These are phyloP conservation scores for Fukomys damarensis DNA, from an alignment of 2,113 vertebrate species.

Conservation along the genomic window DNA sequence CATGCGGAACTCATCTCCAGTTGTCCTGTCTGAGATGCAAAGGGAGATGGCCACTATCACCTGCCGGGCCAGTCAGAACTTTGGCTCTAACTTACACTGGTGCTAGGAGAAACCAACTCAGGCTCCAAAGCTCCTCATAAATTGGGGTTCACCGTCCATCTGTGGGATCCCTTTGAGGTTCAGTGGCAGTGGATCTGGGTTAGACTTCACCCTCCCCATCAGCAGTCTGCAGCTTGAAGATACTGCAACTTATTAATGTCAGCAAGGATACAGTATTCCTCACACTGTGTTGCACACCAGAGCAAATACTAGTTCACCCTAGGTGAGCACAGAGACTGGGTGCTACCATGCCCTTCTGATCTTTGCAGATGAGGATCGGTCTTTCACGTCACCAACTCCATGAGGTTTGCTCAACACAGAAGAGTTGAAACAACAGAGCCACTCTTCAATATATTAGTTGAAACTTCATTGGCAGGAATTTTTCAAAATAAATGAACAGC, in stretches of 20 bases:
- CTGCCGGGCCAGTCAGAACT: neutral
- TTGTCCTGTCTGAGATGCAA: neutral
- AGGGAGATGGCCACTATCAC: neutral
- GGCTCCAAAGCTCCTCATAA: neutral
- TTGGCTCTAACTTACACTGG: neutral
- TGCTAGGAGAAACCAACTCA: conserved; percentile 11
- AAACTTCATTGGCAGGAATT: neutral
- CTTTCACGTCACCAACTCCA: neutral
- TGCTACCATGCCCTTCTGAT: neutral
- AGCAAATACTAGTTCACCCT: neutral
- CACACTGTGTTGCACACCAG: neutral
- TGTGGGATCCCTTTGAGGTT: neutral
- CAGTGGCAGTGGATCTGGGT: neutral
- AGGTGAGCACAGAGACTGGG: neutral
- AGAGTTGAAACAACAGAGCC: neutral
- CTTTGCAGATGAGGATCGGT: neutral
- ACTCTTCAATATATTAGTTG: neutral
- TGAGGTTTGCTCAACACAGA: neutral
- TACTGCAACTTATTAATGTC: neutral
- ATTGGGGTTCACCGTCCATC: neutral
- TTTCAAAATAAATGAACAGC: neutral
- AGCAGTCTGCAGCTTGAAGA: neutral
- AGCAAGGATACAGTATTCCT: neutral
- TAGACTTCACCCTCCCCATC: neutral
- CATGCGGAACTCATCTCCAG: neutral